Base-by-base conservation (phyloP, 2,888 invertebrate species). In the Orthonychiurus folsomi region DNA sequence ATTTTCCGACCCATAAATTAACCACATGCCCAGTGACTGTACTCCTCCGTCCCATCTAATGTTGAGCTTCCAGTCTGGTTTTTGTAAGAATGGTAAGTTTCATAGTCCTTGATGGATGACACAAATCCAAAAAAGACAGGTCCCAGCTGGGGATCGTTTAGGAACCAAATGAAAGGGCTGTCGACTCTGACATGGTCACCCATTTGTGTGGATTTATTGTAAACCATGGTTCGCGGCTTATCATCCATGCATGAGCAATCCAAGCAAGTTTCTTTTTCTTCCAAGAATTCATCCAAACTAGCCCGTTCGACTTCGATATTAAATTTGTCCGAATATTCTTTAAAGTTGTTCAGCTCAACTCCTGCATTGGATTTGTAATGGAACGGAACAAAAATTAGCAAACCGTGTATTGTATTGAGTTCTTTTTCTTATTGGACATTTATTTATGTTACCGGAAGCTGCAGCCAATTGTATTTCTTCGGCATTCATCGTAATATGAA, bases 101-200 rank as follows among this genome's bases (percentile, higher is more conserved):
- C 37, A 37, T 37, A 37, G 15, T 37, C 37, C 37, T 37, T 37
- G 37, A 37, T 68, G 66, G 12, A 37, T 5, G 37, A 37, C 9
- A 71, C 67, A n/a, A 69, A 62, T 1, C 71, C 69, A n/a, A 64
- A 66, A 50, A 66, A 71, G 18, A 71, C 65, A 1, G 71, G 71
- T 25, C 71, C 71, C 15, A 69, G 56, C 0, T 64, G 61, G 50
- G 62, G 63, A 59, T 71, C 71, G 27, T 71, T 66, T 25, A 71
- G 48, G 54, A 66, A 71, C 62, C 62, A 71, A 28, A 69, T 69
- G 50, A 71, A 71, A n/a, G 69, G 69, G 5, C 63, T 61, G 28
- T 69, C 66, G 48, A 71, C 67, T 18, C 61, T 55, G 37, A 70
- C 61, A 20, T n/a, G 26, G 12, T 37, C 20, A 57, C 9, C 5